Evolutionary conservation across 2,113 vertebrate genomes (phyloP).

Genomic region (Scortum barcoo): DNA sequence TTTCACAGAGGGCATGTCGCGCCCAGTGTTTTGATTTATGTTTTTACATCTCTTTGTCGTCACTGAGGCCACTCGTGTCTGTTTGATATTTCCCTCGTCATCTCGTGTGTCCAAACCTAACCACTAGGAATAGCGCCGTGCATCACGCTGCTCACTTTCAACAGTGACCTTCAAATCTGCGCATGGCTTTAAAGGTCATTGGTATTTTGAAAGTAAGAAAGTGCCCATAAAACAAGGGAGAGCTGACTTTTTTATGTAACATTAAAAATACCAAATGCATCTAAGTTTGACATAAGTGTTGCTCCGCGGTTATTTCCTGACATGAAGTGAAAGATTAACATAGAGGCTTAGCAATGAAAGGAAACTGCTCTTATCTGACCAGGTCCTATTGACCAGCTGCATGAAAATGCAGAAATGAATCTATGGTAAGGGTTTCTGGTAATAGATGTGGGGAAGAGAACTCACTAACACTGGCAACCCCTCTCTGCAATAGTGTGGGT

Average conservation of each 20-base stretch:
- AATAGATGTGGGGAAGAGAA: not conserved
- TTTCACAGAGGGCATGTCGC: not conserved
- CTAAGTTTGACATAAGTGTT: not conserved
- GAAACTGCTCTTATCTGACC: not conserved
- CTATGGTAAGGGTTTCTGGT: not conserved
- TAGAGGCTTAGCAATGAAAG: not conserved
- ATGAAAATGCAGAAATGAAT: constrained; percentile 51
- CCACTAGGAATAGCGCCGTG: too few relatives aligned
- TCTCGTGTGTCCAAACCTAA: not conserved
- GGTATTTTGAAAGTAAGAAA: not conserved
- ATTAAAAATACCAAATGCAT: not conserved
- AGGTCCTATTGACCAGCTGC: too few relatives aligned
- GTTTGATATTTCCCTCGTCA: not conserved
- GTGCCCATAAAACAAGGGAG: not conserved
- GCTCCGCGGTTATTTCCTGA: too few relatives aligned
- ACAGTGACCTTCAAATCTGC: not conserved
- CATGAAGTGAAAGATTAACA: constrained; percentile 13
- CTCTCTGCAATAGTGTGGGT: not conserved
- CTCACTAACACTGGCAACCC: not conserved
- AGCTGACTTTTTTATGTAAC: not conserved
- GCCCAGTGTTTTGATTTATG: not conserved
- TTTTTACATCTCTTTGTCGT: not conserved
- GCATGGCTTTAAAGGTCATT: constrained; percentile 6
- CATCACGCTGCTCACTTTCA: not conserved
- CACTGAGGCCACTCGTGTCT: not conserved